Conservation (phyloP, 92 coral and sea anemone species). For the Phenganax subtilis region DNA sequence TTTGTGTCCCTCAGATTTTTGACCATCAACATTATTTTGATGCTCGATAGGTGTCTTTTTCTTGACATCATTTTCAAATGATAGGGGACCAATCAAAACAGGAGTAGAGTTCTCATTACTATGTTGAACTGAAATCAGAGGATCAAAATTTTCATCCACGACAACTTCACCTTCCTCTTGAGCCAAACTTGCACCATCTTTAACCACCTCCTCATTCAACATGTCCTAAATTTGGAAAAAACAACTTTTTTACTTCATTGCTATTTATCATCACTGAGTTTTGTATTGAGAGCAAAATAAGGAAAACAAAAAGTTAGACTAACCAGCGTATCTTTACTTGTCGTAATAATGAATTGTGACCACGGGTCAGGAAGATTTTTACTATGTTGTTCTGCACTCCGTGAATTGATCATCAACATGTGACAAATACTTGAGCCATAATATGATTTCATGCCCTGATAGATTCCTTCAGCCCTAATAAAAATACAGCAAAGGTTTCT, state of each 20-base stretch:
- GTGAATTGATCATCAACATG: slow-evolving; percentile 81
- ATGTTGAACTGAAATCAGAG: slow-evolving; percentile 68
- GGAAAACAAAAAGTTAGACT: slow-evolving; percentile 1
- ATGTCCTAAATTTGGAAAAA: slow-evolving; percentile 52
- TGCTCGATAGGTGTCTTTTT: slow-evolving; percentile 34
- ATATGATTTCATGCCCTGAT: slow-evolving; percentile 98
- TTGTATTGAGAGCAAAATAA: too few species aligned
- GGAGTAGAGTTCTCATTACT: slow-evolving; percentile 71
- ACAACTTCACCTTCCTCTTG: slow-evolving; percentile 72
- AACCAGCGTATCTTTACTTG: slow-evolving; percentile 82
- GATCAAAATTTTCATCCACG: slow-evolving; percentile 93
- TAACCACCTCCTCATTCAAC: slow-evolving; percentile 64
- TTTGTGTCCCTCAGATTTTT: not conserved
- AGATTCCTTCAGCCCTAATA: slow-evolving; percentile 84
- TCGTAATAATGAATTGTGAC: slow-evolving; percentile 90
- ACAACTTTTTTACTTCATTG: not conserved
- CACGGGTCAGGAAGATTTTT: slow-evolving; percentile 94
- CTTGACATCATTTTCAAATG: slow-evolving; percentile 69
- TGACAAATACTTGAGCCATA: slow-evolving; percentile 90
- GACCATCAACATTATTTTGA: slow-evolving; percentile 26
- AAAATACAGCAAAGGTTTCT: not conserved
- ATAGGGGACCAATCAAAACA: slow-evolving; percentile 80
- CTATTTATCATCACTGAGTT: too few species aligned
- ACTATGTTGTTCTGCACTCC: slow-evolving; percentile 52
- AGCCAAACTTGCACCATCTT: slow-evolving; percentile 45